A percentile compares a stretch with the other conserved stretches of the same genome.
These are phyloP conservation scores for Henicopernis longicauda DNA, from an alignment of 2,113 vertebrate species.

Conservation along the genomic window DNA sequence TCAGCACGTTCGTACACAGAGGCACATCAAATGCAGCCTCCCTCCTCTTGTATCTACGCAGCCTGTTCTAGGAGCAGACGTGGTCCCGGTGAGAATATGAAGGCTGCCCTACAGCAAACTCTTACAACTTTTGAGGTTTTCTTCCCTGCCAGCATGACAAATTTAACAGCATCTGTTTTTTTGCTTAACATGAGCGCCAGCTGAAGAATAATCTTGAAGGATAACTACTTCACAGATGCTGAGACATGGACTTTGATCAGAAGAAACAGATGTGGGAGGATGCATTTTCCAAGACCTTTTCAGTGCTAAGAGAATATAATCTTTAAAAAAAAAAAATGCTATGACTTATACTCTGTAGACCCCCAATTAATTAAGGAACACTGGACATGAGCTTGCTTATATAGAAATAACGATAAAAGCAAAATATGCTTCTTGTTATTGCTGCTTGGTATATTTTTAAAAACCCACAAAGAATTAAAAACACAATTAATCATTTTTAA, in stretches of 20 bases:
- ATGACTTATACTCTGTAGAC: neutral
- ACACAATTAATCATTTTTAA: neutral
- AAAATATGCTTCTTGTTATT: neutral
- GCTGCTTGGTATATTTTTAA: neutral
- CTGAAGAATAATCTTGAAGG: neutral
- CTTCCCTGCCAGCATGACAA: neutral
- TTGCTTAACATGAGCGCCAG: neutral
- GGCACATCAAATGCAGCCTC: rapidly evolving
- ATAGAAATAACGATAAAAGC: neutral
- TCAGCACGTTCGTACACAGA: rapidly evolving
- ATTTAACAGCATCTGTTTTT: neutral
- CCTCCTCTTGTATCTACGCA: rapidly evolving
- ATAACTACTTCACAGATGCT: neutral
- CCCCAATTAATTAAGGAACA: neutral
- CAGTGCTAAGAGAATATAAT: neutral
- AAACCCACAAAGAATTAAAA: neutral
- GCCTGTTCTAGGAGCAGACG: neutral
- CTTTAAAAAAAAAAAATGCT: neutral
- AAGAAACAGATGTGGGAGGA: neutral
- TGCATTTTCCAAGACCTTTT: neutral
- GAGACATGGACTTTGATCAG: neutral
- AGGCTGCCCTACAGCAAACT: neutral
- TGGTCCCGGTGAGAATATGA: neutral
- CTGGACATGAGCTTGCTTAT: neutral
- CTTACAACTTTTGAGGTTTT: neutral